phyloP scores from a whole-genome alignment of 2,113 vertebrate species.

The Podarcis cretensis region DNA sequence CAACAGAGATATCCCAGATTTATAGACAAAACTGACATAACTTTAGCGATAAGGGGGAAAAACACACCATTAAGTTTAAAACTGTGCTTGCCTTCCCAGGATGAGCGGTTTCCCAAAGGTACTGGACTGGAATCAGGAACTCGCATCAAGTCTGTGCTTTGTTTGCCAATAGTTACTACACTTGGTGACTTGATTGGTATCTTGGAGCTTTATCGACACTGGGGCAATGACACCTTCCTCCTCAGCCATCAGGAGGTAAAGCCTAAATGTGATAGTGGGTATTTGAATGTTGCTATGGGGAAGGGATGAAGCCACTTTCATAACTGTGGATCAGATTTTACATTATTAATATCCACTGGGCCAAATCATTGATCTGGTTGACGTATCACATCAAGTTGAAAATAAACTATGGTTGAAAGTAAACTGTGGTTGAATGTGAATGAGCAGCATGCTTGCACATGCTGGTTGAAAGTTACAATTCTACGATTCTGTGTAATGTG shows the following conservation, averaged over 20 bases:
- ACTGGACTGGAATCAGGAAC: constrained; percentile 94
- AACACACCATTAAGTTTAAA: constrained; percentile 23
- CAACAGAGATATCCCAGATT: background rate
- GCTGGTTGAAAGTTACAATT: no score
- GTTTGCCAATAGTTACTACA: constrained; percentile 95
- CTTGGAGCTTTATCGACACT: constrained; percentile 92
- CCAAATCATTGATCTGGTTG: background rate
- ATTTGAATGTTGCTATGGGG: background rate
- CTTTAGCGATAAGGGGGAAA: background rate
- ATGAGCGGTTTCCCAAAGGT: constrained; percentile 95
- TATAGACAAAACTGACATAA: background rate
- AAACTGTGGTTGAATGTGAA: no score
- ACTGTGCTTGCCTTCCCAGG: constrained; percentile 73
- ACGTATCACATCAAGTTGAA: no score
- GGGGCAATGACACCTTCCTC: constrained; percentile 93
- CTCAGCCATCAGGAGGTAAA: constrained; percentile 94
- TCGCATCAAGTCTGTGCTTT: constrained; percentile 94
- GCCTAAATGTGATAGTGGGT: background rate
- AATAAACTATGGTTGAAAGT: no score
- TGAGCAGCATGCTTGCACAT: no score
- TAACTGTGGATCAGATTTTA: background rate
- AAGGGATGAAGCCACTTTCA: background rate
- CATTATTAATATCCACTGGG: background rate
- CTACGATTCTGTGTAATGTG: no score
- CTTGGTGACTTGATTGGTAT: constrained; percentile 96